phyloP scores from a whole-genome alignment of 1,140 invertebrate species.

The Diploscapter pachys region DNA sequence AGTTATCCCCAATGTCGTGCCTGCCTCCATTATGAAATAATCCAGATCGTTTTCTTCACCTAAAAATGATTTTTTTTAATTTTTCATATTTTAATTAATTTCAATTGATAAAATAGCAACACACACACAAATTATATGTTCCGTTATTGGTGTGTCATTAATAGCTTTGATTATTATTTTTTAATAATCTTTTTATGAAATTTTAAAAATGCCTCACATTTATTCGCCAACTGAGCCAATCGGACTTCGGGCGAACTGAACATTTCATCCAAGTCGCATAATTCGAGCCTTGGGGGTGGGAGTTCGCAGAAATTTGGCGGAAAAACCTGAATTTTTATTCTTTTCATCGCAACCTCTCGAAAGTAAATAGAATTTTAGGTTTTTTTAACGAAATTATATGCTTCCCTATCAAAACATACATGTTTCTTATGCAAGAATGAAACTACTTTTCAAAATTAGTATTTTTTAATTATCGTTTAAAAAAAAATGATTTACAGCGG shows the following conservation, averaged over 20 bases:
- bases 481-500: slow-evolving; percentile 69
- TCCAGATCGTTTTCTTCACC: slow-evolving; percentile 73
- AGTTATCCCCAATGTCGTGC: slow-evolving; percentile 70
- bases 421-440: too few species aligned
- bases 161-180: not conserved
- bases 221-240: slow-evolving; percentile 85
- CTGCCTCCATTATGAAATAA: slow-evolving; percentile 85
- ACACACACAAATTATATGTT: too few species aligned
- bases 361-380: too few species aligned
- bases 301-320: slow-evolving; percentile 91
- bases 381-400: not conserved
- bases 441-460: too few species aligned
- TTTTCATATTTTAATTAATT: too few species aligned
- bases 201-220: slow-evolving; percentile 66
- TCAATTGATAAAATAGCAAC: too few species aligned
- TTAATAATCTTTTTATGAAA: too few species aligned
- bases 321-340: slow-evolving; percentile 73
- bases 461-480: too few species aligned
- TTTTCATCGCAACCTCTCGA: too few species aligned
- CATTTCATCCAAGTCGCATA: slow-evolving; percentile 95
- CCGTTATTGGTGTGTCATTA: too few species aligned
- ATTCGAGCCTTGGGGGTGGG: slow-evolving; percentile 81
- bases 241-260: slow-evolving; percentile 87
- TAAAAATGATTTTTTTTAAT: slow-evolving; percentile 35
- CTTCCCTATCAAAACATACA: not conserved